Evolutionary conservation across 2,797 vertebrate genomes (phyloP).

Genomic region (Hapalemur alaotrensis): DNA sequence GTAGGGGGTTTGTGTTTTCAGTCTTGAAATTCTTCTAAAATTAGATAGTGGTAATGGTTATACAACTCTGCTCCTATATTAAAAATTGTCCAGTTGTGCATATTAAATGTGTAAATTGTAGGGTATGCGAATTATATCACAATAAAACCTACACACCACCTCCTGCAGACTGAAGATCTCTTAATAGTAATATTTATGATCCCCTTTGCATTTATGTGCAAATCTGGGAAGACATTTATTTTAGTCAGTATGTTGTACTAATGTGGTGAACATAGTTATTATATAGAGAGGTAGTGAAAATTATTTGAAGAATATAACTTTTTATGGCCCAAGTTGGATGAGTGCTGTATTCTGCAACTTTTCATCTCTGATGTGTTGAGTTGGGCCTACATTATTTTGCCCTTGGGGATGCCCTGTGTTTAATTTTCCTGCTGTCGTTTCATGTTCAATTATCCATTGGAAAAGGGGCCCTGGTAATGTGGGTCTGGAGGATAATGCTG

Average conservation of each 20-base stretch:
- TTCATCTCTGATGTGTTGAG: background rate
- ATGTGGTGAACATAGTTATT: background rate
- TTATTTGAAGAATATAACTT: background rate
- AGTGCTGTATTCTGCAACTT: background rate
- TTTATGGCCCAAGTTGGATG: background rate
- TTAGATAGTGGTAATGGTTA: background rate
- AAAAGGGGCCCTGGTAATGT: background rate
- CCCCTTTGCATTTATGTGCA: background rate
- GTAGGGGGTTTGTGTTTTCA: background rate
- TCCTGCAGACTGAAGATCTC: background rate
- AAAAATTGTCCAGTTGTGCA: background rate
- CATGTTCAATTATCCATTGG: background rate
- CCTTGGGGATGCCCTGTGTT: background rate
- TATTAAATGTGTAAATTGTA: background rate
- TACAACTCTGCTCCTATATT: background rate
- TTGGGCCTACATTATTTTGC: background rate
- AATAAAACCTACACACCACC: background rate
- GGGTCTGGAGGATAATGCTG: background rate
- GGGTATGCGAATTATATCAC: background rate
- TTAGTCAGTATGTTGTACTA: background rate
- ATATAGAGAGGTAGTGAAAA: background rate
- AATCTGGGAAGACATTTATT: background rate
- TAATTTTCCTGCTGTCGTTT: background rate
- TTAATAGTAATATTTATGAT: background rate
- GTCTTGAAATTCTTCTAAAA: background rate